Conservation (phyloP, 2,888 invertebrate species). For the Xestobium rufovillosum region DNA sequence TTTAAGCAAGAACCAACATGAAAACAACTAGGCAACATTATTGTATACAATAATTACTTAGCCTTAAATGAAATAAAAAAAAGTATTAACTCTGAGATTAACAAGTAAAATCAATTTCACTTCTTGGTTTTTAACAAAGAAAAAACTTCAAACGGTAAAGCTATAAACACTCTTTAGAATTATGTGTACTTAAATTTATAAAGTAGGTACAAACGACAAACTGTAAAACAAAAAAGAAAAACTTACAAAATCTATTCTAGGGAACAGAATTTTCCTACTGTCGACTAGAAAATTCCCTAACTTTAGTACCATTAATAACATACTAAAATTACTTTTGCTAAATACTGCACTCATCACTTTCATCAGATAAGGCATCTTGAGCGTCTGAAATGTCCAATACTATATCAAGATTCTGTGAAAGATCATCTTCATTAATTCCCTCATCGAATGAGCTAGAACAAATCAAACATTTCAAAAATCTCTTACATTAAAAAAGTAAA, state of each 20-base stretch:
- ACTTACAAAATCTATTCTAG: too few species aligned
- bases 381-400: constrained; percentile 44
- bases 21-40: too few species aligned
- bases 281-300: too few species aligned
- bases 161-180: not conserved
- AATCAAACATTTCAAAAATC: constrained; percentile 30
- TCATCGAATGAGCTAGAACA: constrained; percentile 62
- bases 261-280: too few species aligned
- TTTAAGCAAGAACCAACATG: too few species aligned
- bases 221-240: not conserved
- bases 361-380: constrained; percentile 33
- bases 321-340: too few species aligned
- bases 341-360: constrained; percentile 59
- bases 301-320: too few species aligned
- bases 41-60: too few species aligned
- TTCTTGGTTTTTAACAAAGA: too few species aligned
- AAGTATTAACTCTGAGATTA: too few species aligned
- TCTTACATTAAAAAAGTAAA: not conserved
- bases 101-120: too few species aligned
- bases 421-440: constrained; percentile 54
- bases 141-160: not conserved
- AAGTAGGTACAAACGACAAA: not conserved
- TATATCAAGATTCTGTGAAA: constrained; percentile 58
- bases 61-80: too few species aligned
- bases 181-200: not conserved